A percentile compares a stretch with the other conserved stretches of the same genome.
These are phyloP conservation scores for Pycnonotus jocosus DNA, from an alignment of 2,113 vertebrate species.

Conservation along the genomic window DNA sequence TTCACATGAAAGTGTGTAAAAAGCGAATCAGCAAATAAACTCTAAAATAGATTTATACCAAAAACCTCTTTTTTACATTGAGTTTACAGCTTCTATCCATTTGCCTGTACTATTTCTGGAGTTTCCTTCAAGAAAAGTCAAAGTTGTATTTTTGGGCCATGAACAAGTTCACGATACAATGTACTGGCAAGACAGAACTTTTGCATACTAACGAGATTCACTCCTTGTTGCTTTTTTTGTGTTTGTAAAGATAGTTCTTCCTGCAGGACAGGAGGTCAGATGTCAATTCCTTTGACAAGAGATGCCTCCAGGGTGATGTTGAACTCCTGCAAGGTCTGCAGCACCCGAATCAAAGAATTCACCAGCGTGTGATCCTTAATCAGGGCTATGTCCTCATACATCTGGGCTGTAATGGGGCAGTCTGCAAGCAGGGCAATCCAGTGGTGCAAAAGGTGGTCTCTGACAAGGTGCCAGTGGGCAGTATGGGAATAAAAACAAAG, in stretches of 20 bases:
- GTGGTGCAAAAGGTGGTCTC: conserved; percentile 96
- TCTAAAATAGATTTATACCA: conserved; percentile 82
- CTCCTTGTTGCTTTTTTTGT: conserved; percentile 49
- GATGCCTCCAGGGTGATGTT: conserved; percentile 97
- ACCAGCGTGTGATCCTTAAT: conserved; percentile 95
- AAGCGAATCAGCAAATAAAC: conserved; percentile 81
- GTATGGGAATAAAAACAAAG: conserved; percentile 29
- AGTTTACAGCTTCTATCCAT: conserved; percentile 70
- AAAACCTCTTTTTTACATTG: conserved; percentile 73
- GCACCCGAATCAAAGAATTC: conserved; percentile 94
- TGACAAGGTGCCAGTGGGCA: conserved; percentile 49
- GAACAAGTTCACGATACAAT: conserved; percentile 35
- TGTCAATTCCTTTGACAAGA: conserved; percentile 94
- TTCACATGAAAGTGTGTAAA: conserved; percentile 83
- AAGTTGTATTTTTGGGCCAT: conserved; percentile 43
- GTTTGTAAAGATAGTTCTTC: not conserved
- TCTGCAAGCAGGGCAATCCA: conserved; percentile 97
- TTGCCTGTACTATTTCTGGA: conserved; percentile 58
- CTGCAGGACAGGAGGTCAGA: conserved; percentile 69
- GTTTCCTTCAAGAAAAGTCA: conserved; percentile 55
- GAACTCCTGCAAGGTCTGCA: conserved; percentile 98
- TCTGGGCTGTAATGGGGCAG: conserved; percentile 93
- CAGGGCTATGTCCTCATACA: conserved; percentile 93
- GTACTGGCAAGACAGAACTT: conserved; percentile 62
- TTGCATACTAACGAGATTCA: conserved; percentile 42